These are phyloP conservation scores for Melanargia galathea DNA, from an alignment of 2,888 invertebrate genomes.

Conservation along the genomic window DNA sequence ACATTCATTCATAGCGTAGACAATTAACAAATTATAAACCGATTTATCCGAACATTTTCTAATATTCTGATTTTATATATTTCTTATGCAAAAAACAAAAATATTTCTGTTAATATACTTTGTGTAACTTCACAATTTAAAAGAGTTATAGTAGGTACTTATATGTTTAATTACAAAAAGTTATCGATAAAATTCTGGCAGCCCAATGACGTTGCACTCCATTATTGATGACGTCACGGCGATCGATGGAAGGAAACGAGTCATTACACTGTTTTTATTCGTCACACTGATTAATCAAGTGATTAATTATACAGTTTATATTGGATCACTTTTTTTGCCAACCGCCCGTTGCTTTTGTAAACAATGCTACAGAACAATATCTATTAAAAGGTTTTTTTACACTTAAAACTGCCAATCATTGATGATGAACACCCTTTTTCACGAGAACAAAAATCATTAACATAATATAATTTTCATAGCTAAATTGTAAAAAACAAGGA, in stretches of 20 bases:
- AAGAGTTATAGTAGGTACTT: not conserved
- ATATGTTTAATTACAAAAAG: not conserved
- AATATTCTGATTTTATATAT: no score
- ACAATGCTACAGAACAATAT: slow-evolving; percentile 14
- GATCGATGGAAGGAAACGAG: slow-evolving; percentile 79
- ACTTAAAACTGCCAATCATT: slow-evolving; percentile 1
- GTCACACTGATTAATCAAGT: slow-evolving; percentile 81
- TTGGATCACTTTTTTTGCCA: slow-evolving; percentile 61
- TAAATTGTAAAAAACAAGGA: no score
- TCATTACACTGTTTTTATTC: slow-evolving; percentile 82
- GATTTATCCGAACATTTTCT: no score
- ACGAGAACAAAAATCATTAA: not conserved
- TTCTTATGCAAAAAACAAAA: no score
- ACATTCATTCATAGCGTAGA: no score
- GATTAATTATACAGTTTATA: slow-evolving; percentile 80
- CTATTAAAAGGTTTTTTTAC: slow-evolving; percentile 9
- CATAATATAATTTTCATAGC: not conserved
- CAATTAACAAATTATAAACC: no score
- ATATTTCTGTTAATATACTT: no score
- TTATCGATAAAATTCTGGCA: slow-evolving; percentile 44
- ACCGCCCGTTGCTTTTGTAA: slow-evolving; percentile 33
- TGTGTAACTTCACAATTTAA: not conserved
- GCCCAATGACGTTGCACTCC: slow-evolving; percentile 70
- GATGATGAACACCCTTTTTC: not conserved
- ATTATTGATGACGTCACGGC: slow-evolving; percentile 76